Conservation (phyloP, 2,888 invertebrate species). For the Diarsia rubi region DNA sequence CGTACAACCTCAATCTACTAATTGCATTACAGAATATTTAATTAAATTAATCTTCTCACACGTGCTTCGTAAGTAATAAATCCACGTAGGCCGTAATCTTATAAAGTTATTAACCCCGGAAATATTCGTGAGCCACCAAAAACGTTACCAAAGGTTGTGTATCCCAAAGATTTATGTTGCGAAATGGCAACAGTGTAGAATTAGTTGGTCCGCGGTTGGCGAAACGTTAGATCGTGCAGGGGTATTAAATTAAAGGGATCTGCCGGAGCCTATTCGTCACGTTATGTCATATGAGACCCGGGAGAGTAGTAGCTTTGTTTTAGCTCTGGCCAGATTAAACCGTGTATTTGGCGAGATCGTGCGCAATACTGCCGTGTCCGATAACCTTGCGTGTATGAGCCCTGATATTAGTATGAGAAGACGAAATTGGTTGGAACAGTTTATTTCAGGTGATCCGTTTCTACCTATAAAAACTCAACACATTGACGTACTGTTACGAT, state of each 20-base stretch:
- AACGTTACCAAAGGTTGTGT: conserved; percentile 57
- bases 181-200: conserved; percentile 60
- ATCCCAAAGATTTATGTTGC: conserved; percentile 62
- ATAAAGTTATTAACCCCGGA: conserved; percentile 46
- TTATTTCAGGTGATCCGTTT: conserved; percentile 21
- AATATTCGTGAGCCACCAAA: conserved; percentile 54
- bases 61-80: conserved; percentile 28
- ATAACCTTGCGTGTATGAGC: conserved; percentile 37
- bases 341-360: conserved; percentile 61
- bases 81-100: conserved; percentile 37
- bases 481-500: neutral
- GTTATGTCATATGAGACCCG: conserved; percentile 75
- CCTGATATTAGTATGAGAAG: conserved; percentile 48
- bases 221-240: conserved; percentile 56
- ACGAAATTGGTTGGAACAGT: conserved; percentile 28
- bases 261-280: conserved; percentile 75
- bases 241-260: conserved; percentile 75
- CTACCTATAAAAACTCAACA: neutral
- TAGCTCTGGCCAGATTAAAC: conserved; percentile 72
- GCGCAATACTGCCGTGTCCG: conserved; percentile 51
- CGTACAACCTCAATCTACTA: conserved; percentile 31
- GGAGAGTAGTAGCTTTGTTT: conserved; percentile 75
- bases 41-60: conserved; percentile 44
- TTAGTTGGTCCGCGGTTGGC: conserved; percentile 62
- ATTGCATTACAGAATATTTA: conserved; percentile 45